Base-by-base conservation (phyloP, 2,888 invertebrate genomes). In the Melinaea marsaeus region DNA sequence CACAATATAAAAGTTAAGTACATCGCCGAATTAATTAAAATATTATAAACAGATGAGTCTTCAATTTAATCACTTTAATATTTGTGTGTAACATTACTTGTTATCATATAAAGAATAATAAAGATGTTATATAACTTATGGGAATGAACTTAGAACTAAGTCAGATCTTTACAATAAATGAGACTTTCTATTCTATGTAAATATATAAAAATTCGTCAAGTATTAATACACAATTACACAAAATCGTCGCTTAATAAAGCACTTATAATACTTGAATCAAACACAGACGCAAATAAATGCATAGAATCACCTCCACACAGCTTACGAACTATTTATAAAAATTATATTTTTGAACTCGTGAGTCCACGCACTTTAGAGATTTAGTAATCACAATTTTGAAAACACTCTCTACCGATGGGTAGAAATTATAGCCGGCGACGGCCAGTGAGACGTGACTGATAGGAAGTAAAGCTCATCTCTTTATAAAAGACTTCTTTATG, bases 271-370 rank as follows among this genome's bases (percentile, higher is more conserved):
- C 13, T 22, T 47, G 60, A 3, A 42, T 47, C 47, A 55, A 55
- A 51, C 55, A 47, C 62, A 61, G 68, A 66, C 61, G 56, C 62
- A 62, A 60, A 63, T 68, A 69, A 69, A 69, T 69, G 68, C 69
- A 51, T 51, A 33, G 56, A 63, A 47, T 56, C 58, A 59, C 46
- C 62, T 57, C 59, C 56, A 65, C 62, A 54, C 61, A 58, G 35
- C 59, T 58, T 58, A 67, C 61, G 48, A 60, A 62, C 48, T 46
- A 60, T 57, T 58, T 65, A 60, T 48, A 64, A 68, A 64, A 68
- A 66, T 66, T 66, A 81, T 72, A 79, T 78, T 80, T 85, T 87
- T 86, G 86, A 87, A 87, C 86, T 86, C 71, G 70, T 72, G 73
- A 77, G 77, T 83, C 76, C 78, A 75, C 75, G 75, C 76, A 77